phyloP scores from a whole-genome alignment of 2,797 vertebrate genomes.

The Serranus cabrilla region DNA sequence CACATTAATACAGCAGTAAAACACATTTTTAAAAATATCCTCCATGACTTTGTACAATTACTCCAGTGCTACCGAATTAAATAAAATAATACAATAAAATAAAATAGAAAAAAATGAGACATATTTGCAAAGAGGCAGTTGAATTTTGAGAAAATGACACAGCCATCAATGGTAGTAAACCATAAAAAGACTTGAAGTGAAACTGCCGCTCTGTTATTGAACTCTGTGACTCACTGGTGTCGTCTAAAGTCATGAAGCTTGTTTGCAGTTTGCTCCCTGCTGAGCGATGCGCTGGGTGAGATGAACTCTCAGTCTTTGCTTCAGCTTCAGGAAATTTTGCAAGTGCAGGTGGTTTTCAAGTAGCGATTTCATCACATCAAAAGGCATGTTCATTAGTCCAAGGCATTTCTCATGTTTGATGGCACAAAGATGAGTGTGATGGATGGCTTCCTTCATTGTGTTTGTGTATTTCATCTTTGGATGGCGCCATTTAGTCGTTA shows the following conservation, averaged over 20 bases:
- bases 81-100: slow-evolving; percentile 75
- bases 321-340: slow-evolving; percentile 39
- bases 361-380: slow-evolving; percentile 39
- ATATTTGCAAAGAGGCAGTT: slow-evolving; percentile 50
- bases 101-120: slow-evolving; percentile 56
- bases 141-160: slow-evolving; percentile 63
- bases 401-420: slow-evolving; percentile 27
- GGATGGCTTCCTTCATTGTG: slow-evolving; percentile 17
- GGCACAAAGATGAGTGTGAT: slow-evolving; percentile 17
- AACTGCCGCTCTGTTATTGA: slow-evolving; percentile 42
- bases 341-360: slow-evolving; percentile 55
- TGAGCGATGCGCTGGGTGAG: slow-evolving; percentile 44
- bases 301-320: slow-evolving; percentile 32
- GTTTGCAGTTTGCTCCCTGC: slow-evolving; percentile 41
- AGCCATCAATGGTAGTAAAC: slow-evolving; percentile 71
- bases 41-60: slow-evolving; percentile 61
- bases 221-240: slow-evolving; percentile 28
- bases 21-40: slow-evolving; percentile 57
- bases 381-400: slow-evolving; percentile 24
- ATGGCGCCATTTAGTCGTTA: slow-evolving; percentile 42
- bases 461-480: slow-evolving; percentile 40
- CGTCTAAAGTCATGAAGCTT: slow-evolving; percentile 48
- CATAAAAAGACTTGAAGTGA: slow-evolving; percentile 59
- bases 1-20: slow-evolving; percentile 41
- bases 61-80: slow-evolving; percentile 64